These are phyloP conservation scores for Bolinopsis microptera DNA, from an alignment of 37 sponge, comb jelly and placozoan genomes.

Conservation along the genomic window DNA sequence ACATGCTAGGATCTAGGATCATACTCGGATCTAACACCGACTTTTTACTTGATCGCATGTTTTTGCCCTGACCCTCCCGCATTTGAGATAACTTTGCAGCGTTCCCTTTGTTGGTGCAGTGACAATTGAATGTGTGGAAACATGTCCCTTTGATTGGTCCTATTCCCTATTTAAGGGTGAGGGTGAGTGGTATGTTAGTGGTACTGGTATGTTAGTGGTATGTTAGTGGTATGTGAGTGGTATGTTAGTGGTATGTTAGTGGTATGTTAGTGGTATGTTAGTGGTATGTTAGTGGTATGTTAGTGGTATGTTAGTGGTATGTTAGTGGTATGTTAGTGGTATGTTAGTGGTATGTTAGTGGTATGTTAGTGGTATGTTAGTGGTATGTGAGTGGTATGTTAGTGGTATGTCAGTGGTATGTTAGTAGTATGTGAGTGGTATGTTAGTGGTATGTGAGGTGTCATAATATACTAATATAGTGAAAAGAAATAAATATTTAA, in stretches of 20 bases:
- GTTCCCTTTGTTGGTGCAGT: slow-evolving; percentile 5
- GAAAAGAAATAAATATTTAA: too few species aligned
- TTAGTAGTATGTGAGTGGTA: too few species aligned
- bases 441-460: too few species aligned
- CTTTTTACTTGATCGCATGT: neutral
- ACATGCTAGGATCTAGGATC: neutral
- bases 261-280: too few species aligned
- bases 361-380: too few species aligned
- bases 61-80: neutral
- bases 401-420: too few species aligned
- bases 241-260: neutral
- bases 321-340: too few species aligned
- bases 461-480: too few species aligned
- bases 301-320: too few species aligned
- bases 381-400: too few species aligned
- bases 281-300: too few species aligned
- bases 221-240: neutral
- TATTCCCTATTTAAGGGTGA: neutral
- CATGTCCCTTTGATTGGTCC: slow-evolving; percentile 33
- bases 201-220: neutral
- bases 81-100: neutral
- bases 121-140: slow-evolving; percentile 65
- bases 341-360: too few species aligned
- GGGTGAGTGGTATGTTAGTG: neutral
- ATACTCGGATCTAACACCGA: neutral